Conservation (phyloP, 2,797 vertebrate genomes). For the Poecile montanus region DNA sequence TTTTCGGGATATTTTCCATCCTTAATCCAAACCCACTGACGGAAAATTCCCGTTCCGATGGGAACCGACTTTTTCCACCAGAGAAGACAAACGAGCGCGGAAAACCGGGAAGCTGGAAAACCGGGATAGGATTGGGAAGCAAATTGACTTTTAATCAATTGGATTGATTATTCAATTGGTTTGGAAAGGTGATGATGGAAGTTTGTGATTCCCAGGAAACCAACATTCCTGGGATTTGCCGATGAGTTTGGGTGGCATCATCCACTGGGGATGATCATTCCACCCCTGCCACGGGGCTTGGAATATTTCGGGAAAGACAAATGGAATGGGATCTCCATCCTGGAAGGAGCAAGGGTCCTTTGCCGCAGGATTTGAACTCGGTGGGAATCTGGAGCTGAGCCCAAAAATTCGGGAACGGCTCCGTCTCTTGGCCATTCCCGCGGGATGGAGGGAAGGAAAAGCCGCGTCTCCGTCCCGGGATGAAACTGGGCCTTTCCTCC, state of each 20-base stretch:
- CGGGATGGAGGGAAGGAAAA: neutral
- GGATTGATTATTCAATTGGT: neutral
- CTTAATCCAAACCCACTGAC: neutral
- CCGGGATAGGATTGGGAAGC: neutral
- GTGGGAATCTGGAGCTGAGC: neutral
- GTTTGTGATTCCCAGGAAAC: neutral
- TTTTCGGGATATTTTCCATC: neutral
- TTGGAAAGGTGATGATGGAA: neutral
- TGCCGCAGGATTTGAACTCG: fast-evolving
- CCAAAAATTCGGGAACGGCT: neutral
- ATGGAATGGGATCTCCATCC: neutral
- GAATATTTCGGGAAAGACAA: neutral
- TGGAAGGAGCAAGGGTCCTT: fast-evolving
- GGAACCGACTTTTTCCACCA: fast-evolving
- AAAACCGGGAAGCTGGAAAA: neutral
- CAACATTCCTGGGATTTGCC: neutral
- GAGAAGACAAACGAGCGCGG: neutral
- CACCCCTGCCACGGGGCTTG: neutral
- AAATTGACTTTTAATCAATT: neutral
- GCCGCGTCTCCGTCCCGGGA: fast-evolving
- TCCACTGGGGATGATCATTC: neutral
- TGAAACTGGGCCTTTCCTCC: neutral
- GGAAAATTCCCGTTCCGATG: neutral
- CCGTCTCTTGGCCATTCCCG: fast-evolving
- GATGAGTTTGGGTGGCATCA: fast-evolving